Base-by-base conservation (phyloP, 1,140 invertebrate genomes). In the Diprion similis region DNA sequence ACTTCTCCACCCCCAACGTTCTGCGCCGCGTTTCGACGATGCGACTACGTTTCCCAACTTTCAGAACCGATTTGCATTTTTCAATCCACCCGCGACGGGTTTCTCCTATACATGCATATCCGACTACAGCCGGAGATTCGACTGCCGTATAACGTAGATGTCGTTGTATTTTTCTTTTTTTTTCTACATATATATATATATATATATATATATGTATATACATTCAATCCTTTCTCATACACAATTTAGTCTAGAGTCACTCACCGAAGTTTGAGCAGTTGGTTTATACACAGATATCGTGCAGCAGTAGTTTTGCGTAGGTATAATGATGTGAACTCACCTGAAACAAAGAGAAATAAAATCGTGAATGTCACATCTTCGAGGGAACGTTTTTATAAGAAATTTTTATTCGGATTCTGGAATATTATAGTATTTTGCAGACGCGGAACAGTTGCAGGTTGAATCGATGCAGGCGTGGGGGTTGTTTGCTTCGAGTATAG, bases 61-160 rank as follows among this genome's bases (percentile, higher is more conserved):
- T 74, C 51, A 71, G 71, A 68, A 75, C 82, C 80, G 79, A 84
- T 84, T 84, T 84, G 80, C 83, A 83, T 83, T 84, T 84, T 84
- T 47, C n/a, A 59, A 19, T 66, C 71, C 66, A 10, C 11, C 66
- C 10, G 66, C 66, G 66, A 19, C 66, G 66, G 18, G 37, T 46
- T 37, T 70, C 68, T 10, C 68, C 51, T 46, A 45, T n/a, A 9
- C 66, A 18, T 46, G 18, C 7, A 11, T 70, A 10, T 13, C 0
- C 51, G 1, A 19, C 24, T 47, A 19, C 18, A 17, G 17, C 66
- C 45, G 24, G 24, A 37, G 24, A 37, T 37, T 37, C 24, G 24
- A 37, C 24, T 37, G 24, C 24, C 24, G 24, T 37, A 37, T 37
- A 37, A 37, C 24, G 24, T n/a, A 24, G 67, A 13, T 11, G 46